Evolutionary conservation across 1,140 invertebrate species (phyloP).

Genomic region (Penaeus indicus): DNA sequence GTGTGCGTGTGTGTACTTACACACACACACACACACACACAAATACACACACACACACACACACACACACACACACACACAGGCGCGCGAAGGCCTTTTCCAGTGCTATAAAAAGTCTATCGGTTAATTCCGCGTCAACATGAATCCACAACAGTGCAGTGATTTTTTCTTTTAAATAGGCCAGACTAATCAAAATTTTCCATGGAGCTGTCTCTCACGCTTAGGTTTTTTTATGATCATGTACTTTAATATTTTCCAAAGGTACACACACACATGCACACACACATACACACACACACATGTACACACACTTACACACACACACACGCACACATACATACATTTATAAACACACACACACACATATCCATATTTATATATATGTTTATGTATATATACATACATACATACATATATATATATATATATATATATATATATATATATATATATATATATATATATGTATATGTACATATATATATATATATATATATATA

Average conservation of each 20-base stretch:
- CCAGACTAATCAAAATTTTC: no score
- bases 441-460: not conserved
- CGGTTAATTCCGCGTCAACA: no score
- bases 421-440: not conserved
- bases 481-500: conserved; percentile 40
- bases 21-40: no score
- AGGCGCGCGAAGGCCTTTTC: no score
- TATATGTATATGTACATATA: conserved; percentile 21
- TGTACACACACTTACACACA: not conserved
- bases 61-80: no score
- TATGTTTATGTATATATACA: not conserved
- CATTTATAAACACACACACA: not conserved
- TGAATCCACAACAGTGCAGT: no score
- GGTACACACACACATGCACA: not conserved
- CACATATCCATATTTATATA: not conserved
- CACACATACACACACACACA: not conserved
- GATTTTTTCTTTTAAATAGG: no score
- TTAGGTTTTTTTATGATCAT: not conserved
- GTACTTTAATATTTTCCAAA: not conserved
- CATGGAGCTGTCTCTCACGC: no score
- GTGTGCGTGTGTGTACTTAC: no score
- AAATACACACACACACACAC: no score
- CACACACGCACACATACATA: not conserved
- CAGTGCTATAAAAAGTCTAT: no score
- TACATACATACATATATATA: not conserved